Evolutionary conservation across 1,140 invertebrate genomes (phyloP).

Genomic region (Caenorhabditis remanei): DNA sequence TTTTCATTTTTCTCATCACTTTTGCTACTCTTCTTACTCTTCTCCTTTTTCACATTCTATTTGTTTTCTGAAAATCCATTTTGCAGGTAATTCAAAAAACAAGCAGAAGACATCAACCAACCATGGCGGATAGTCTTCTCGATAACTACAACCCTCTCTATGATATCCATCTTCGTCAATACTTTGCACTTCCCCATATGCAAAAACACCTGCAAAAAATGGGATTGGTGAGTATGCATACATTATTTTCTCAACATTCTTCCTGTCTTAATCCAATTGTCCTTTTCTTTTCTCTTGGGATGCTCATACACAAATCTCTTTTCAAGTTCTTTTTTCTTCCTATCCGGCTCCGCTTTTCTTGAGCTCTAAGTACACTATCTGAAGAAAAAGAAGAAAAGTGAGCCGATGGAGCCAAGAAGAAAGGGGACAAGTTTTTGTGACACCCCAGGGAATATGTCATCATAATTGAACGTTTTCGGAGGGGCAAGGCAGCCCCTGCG

Average conservation of each 20-base stretch:
- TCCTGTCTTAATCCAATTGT: constrained; percentile 5
- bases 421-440: constrained; percentile 4
- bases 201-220: constrained; percentile 74
- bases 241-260: not conserved
- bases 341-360: not conserved
- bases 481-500: not conserved
- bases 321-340: not conserved
- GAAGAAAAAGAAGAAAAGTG: not conserved
- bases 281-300: not conserved
- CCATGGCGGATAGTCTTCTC: constrained; percentile 66
- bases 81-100: constrained; percentile 19
- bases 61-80: not conserved
- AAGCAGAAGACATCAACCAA: not conserved
- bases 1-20: not conserved
- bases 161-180: constrained; percentile 76
- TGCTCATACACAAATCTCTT: not conserved
- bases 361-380: not conserved
- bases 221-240: constrained; percentile 68
- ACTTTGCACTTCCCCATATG: constrained; percentile 76
- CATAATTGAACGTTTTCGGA: constrained; percentile 24
- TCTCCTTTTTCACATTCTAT: too few species aligned
- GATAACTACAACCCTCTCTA: constrained; percentile 70
- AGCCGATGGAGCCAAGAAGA: not conserved
- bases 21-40: not conserved
- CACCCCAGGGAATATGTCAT: constrained; percentile 33